Percentiles rank a stretch among this genome's conserved stretches.
phyloP scores from a whole-genome alignment of 2,797 vertebrate species.

The Lepidocolaptes lacrymiger region DNA sequence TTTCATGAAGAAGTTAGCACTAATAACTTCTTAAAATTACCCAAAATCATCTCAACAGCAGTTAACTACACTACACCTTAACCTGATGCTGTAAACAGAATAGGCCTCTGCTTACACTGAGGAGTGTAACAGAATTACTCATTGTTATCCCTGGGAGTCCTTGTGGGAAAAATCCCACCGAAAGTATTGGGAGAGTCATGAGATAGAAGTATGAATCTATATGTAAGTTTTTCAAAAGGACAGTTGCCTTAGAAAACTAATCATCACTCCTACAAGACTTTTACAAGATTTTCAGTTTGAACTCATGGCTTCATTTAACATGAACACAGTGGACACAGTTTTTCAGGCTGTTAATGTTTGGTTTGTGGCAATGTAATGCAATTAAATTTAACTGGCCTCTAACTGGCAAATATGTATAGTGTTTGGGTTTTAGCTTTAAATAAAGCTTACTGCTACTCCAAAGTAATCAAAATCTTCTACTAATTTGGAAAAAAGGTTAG shows the following conservation, averaged over 20 bases:
- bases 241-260: background rate
- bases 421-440: background rate
- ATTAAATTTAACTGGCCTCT: slow-evolving; percentile 1
- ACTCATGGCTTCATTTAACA: background rate
- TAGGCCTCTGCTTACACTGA: background rate
- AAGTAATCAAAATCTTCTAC: slow-evolving; percentile 6
- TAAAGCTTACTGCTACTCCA: background rate
- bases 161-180: background rate
- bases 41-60: background rate
- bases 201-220: accelerated
- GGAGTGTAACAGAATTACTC: background rate
- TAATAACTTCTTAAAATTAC: background rate
- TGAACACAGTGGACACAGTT: background rate
- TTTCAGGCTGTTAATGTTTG: background rate
- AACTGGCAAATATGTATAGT: background rate
- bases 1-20: slow-evolving; percentile 2
- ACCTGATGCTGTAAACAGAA: background rate
- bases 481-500: background rate
- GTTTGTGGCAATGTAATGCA: background rate
- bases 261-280: background rate
- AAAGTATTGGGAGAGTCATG: background rate
- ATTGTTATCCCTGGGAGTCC: background rate
- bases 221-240: background rate
- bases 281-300: background rate
- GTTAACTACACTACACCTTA: background rate